Evolutionary conservation across 2,113 vertebrate genomes (phyloP), one percentile per base, ranked within the genome.

Genomic region (Notarius quadriscutis): DNA sequence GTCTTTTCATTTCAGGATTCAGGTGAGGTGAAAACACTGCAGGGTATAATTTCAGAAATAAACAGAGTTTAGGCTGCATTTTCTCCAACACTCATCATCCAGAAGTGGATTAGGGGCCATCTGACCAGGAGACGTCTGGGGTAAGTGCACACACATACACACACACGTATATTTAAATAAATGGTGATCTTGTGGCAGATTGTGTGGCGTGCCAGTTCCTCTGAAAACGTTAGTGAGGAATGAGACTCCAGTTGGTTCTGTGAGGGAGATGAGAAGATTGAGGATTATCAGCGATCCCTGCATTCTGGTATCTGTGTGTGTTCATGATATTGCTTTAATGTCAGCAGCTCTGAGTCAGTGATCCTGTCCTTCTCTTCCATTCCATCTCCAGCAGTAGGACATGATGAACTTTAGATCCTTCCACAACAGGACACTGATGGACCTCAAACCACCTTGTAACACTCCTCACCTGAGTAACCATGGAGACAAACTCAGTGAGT

Each of bases 71-170:
- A 95, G 86, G 93, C 95, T 69, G 84, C 91, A 89, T 91, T 93
- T 84, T 96, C 94, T 71, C 95, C 95, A 86, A 90, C 95, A 71
- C 87, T 95, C 86, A 95, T 95, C 90, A 83, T 95, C 91, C 95
- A 96, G 88, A 94, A 92, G 89, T 96, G 93, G 93, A 93, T 94
- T 78, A 92, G 94, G 89, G 96, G 95, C 55, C 91, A 94, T 87
- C 90, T 96, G 83, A 91, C 90, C 78, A 94, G 95, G 85, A 95
- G 92, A 89, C 79, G 53, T n/a, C 71, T 93, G 57, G 91, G 95
- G 95, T 96, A 94, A 88, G 7, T 9, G 20, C 2, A 72, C 69
- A 72, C 30, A 41, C 7, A 20, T 7, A 20, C 30, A 41, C 14
- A 71, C 9, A n/a, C 9, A 11, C 25, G 11, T 25, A 83, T 65